These are phyloP conservation scores for Myripristis jacobus DNA, from an alignment of 2,797 vertebrate genomes.

Conservation along the genomic window DNA sequence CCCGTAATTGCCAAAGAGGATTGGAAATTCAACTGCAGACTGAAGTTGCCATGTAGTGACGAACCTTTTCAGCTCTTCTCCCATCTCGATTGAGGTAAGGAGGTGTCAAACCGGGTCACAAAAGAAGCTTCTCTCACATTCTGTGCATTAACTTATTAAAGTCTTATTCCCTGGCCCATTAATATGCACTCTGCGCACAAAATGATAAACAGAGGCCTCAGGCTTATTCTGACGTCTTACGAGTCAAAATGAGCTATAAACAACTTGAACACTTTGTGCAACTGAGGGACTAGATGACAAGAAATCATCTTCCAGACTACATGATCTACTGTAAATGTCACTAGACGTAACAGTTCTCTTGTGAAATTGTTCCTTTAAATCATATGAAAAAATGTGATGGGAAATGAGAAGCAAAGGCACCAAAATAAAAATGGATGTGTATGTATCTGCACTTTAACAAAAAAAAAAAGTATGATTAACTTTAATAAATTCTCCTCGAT, in stretches of 20 bases:
- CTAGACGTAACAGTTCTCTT: slow-evolving; percentile 35
- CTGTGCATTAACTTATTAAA: slow-evolving; percentile 72
- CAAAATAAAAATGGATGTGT: slow-evolving; percentile 25
- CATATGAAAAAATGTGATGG: slow-evolving; percentile 23
- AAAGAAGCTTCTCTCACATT: slow-evolving; percentile 51
- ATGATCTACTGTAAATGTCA: slow-evolving; percentile 61
- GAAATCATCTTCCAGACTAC: slow-evolving; percentile 53
- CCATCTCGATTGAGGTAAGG: slow-evolving; percentile 40
- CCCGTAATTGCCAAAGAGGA: slow-evolving; percentile 60
- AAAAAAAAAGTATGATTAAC: slow-evolving; percentile 44
- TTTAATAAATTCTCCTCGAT: slow-evolving; percentile 51
- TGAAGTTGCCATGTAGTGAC: slow-evolving; percentile 22
- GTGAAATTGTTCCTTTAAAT: slow-evolving; percentile 49
- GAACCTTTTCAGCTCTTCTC: slow-evolving; percentile 59
- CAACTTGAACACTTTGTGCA: slow-evolving; percentile 54
- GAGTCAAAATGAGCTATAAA: slow-evolving; percentile 66
- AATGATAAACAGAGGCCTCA: slow-evolving; percentile 62
- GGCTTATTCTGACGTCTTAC: slow-evolving; percentile 51
- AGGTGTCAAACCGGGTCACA: slow-evolving; percentile 47
- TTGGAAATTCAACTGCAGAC: slow-evolving; percentile 47
- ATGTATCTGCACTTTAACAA: slow-evolving; percentile 11
- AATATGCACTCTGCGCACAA: slow-evolving; percentile 53
- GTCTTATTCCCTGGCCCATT: slow-evolving; percentile 55
- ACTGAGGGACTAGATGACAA: slow-evolving; percentile 31
- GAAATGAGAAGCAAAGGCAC: slow-evolving; percentile 11